Base-by-base conservation (phyloP, 1,140 invertebrate species). In the Neodiprion virginianus region DNA sequence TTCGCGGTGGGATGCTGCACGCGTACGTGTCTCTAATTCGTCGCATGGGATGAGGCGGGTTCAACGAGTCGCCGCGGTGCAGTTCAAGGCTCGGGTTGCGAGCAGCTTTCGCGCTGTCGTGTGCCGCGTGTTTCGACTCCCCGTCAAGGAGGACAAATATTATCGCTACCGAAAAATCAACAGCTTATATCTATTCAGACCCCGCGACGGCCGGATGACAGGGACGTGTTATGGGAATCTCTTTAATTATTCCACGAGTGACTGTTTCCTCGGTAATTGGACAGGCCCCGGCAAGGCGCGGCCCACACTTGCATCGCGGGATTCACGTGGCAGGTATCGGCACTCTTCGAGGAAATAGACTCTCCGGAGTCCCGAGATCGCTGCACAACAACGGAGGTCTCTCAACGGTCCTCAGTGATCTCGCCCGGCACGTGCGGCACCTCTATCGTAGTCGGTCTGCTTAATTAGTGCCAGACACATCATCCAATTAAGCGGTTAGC, bases 141-240 rank as follows among this genome's bases (percentile, higher is more conserved):
- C n/a, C 11, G 53, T 12, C 53, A 12, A 61, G 53, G 11, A 61
- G 53, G 53, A 61, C n/a, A 61, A 61, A 61, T 61, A 61, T 61
- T 61, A 61, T 61, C 53, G 53, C 53, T 61, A 61, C 53, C n/a
- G 53, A 61, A 61, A 61, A 61, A 61, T 61, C 53, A 61, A 61
- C 53, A 11, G 8, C 53, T 40, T 40, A 40, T 40, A 40, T 40
- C 28, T 40, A 40, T 40, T 40, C 28, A 40, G 5, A 2, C 28
- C 28, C 28, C 28, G 28, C 28, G 28, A 40, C 28, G 28, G 1
- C 28, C 28, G 28, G 28, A 40, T 40, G 28, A 40, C 28, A 40
- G 28, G 28, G 28, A 40, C 28, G 28, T 40, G 28, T 5, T 61
- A 17, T 61, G 53, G 53, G 53, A 61, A 61, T 61, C 11, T 61